A percentile compares a stretch with the other conserved stretches of the same genome.
Conservation (phyloP, 2,113 vertebrate genomes). For the Tretioscincus oriximinensis region DNA sequence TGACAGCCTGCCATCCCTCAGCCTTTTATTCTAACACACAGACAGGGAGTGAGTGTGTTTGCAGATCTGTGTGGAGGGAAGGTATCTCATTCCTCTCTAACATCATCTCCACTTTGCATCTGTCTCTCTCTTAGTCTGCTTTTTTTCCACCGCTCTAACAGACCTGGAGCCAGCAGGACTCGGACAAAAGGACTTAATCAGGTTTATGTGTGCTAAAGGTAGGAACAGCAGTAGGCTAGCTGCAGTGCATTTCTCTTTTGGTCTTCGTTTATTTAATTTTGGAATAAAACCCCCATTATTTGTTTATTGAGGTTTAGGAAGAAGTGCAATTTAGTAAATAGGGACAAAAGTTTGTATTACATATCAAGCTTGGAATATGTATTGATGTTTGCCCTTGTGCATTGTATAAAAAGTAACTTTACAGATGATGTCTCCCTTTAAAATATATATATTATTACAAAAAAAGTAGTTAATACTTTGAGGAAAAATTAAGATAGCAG, state of each 20-base stretch:
- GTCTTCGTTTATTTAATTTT: constrained; percentile 79
- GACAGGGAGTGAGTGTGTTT: constrained; percentile 96
- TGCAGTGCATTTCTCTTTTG: constrained; percentile 74
- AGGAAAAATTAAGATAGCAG: background rate
- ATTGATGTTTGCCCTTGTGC: constrained; percentile 64
- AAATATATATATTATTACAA: constrained; percentile 42
- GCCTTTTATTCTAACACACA: constrained; percentile 99
- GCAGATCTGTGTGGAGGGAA: constrained; percentile 93
- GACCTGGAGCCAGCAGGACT: constrained; percentile 87
- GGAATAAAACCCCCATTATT: constrained; percentile 75
- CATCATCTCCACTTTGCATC: constrained; percentile 99
- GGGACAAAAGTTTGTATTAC: constrained; percentile 62
- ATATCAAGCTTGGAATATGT: constrained; percentile 62
- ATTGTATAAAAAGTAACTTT: constrained; percentile 63
- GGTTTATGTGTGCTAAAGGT: constrained; percentile 99
- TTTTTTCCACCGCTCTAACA: constrained; percentile 93
- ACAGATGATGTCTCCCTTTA: constrained; percentile 51
- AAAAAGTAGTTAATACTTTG: constrained; percentile 37
- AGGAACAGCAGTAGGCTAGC: constrained; percentile 81
- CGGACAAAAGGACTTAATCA: constrained; percentile 97
- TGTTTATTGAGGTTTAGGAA: constrained; percentile 75
- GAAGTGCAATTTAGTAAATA: constrained; percentile 70
- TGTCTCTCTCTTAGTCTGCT: constrained; percentile 98
- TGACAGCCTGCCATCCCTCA: constrained; percentile 99
- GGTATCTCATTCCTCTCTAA: constrained; percentile 99